These are phyloP conservation scores for Vannuccia rotundouncinata DNA, from an alignment of 2,888 invertebrate species.

Conservation along the genomic window DNA sequence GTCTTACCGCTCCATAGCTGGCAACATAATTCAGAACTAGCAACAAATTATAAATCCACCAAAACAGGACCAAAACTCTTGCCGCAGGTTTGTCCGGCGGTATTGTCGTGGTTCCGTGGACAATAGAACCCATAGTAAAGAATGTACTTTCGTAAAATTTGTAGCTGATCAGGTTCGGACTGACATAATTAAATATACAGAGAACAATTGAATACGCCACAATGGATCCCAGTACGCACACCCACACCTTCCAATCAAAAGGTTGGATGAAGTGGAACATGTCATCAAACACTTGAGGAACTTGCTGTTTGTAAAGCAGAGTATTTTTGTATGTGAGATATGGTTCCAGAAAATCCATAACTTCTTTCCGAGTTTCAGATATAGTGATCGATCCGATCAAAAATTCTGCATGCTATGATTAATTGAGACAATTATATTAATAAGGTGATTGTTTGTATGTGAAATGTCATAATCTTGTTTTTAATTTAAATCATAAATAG, in stretches of 20 bases:
- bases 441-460: too few relatives aligned
- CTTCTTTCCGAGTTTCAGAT: too few relatives aligned
- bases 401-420: too few relatives aligned
- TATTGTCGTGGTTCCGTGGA: slow-evolving; percentile 14
- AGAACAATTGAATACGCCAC: background rate
- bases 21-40: background rate
- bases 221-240: background rate
- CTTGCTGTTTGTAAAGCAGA: background rate
- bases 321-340: background rate
- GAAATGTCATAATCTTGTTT: too few relatives aligned
- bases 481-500: too few relatives aligned
- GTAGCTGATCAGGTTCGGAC: background rate
- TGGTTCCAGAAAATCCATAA: background rate
- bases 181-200: background rate
- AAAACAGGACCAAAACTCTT: slow-evolving; percentile 3
- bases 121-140: background rate
- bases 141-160: background rate
- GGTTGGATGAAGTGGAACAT: background rate
- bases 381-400: too few relatives aligned
- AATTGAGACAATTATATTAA: too few relatives aligned
- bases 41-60: slow-evolving; percentile 21
- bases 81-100: slow-evolving; percentile 6
- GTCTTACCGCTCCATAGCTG: background rate
- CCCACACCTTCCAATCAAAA: background rate
- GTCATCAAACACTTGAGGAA: background rate